phyloP scores from a whole-genome alignment of 2,888 invertebrate genomes.

The Mesorhabditis spiculigera region DNA sequence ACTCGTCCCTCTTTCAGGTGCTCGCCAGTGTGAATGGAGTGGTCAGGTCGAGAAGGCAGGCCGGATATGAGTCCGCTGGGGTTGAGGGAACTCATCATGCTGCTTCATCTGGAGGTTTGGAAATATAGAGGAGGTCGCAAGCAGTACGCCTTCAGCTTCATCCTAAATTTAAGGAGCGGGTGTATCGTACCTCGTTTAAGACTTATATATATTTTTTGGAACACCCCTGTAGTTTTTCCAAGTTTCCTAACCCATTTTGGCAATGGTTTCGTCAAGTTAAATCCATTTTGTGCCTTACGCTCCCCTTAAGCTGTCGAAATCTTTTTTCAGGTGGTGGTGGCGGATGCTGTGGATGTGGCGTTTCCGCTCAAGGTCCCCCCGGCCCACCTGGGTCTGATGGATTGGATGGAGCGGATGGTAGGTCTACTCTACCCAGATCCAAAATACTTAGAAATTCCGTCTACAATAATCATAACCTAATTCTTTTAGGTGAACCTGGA shows the following conservation, averaged over 20 bases:
- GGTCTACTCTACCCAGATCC: slow-evolving; percentile 10
- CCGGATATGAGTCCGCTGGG: slow-evolving; percentile 35
- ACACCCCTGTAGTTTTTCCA: too few relatives aligned
- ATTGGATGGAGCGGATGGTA: slow-evolving; percentile 32
- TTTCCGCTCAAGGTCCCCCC: slow-evolving; percentile 36
- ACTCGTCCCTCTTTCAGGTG: slow-evolving; percentile 14
- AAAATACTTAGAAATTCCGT: neutral
- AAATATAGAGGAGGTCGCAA: too few relatives aligned
- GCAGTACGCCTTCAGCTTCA: too few relatives aligned
- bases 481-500: slow-evolving; percentile 33
- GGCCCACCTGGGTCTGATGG: slow-evolving; percentile 38
- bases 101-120: neutral
- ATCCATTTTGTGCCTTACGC: too few relatives aligned
- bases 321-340: slow-evolving; percentile 20
- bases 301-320: too few relatives aligned
- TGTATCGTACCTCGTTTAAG: neutral
- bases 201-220: too few relatives aligned
- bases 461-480: neutral
- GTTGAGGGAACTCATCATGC: slow-evolving; percentile 22
- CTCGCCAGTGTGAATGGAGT: slow-evolving; percentile 38
- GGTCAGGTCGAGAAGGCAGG: slow-evolving; percentile 32
- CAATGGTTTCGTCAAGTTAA: too few relatives aligned
- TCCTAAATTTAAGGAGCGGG: too few relatives aligned
- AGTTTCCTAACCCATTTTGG: too few relatives aligned
- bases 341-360: slow-evolving; percentile 45